Evolutionary conservation across 2,797 vertebrate species (phyloP).

Genomic region (Myripristis murdjan): DNA sequence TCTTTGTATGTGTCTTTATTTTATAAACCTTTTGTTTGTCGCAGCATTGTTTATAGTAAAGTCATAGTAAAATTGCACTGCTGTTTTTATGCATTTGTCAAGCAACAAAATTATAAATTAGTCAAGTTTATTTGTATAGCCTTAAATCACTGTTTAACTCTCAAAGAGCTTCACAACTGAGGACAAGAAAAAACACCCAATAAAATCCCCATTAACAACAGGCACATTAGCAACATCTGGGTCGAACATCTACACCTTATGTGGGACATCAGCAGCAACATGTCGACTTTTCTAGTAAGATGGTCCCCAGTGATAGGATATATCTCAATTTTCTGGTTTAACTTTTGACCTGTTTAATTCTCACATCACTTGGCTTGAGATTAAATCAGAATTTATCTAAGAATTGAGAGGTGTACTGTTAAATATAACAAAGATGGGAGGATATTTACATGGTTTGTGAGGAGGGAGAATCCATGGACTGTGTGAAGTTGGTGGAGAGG

Average conservation of each 20-base stretch:
- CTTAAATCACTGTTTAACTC: not conserved
- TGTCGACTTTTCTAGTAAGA: too few relatives aligned
- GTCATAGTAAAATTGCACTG: not conserved
- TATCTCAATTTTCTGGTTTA: too few relatives aligned
- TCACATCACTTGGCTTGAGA: too few relatives aligned
- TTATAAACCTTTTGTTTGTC: slow-evolving; percentile 2
- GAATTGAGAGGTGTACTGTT: not conserved
- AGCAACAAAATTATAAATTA: not conserved
- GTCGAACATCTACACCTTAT: too few relatives aligned
- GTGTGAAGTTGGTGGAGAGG: slow-evolving; percentile 30
- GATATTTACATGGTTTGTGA: not conserved
- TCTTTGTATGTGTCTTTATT: slow-evolving; percentile 8
- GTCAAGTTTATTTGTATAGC: not conserved
- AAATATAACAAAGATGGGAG: slow-evolving; percentile 32
- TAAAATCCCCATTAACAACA: too few relatives aligned
- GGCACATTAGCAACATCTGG: too few relatives aligned
- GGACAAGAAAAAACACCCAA: too few relatives aligned
- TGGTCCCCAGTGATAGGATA: too few relatives aligned
- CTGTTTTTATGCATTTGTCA: slow-evolving; percentile 16
- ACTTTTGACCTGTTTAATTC: too few relatives aligned
- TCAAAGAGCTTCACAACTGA: not conserved
- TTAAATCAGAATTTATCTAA: too few relatives aligned
- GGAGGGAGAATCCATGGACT: slow-evolving; percentile 49
- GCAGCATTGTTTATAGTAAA: slow-evolving; percentile 49
- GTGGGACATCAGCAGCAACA: too few relatives aligned